Evolutionary conservation across 2,113 vertebrate genomes (phyloP).

Genomic region (Noctilio leporinus): DNA sequence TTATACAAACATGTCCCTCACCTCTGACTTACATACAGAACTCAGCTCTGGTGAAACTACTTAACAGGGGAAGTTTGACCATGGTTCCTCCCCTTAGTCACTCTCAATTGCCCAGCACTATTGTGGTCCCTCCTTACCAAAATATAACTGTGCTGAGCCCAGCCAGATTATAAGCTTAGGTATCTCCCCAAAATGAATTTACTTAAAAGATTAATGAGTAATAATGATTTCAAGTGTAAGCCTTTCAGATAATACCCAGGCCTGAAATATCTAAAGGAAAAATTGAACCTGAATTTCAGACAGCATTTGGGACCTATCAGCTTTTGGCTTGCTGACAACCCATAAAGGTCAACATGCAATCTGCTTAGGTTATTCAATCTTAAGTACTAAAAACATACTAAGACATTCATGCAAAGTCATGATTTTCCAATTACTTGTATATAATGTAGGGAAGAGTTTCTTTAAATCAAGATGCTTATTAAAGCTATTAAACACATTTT

Average conservation of each 20-base stretch:
- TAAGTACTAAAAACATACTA: background rate
- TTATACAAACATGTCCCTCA: background rate
- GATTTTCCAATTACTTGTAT: background rate
- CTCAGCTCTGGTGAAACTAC: background rate
- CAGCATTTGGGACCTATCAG: background rate
- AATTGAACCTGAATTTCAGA: background rate
- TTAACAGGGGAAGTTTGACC: background rate
- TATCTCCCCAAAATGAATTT: background rate
- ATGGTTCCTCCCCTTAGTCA: background rate
- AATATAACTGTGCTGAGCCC: background rate
- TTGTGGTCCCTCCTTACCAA: background rate
- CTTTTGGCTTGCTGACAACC: background rate
- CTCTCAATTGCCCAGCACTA: background rate
- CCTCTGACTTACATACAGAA: background rate
- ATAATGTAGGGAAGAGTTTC: background rate
- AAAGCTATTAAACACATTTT: background rate
- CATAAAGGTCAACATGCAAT: background rate
- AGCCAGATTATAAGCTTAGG: background rate
- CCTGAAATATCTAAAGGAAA: background rate
- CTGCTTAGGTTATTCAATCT: background rate
- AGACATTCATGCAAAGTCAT: background rate
- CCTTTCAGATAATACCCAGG: background rate
- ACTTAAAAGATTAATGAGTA: background rate
- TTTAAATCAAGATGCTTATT: background rate
- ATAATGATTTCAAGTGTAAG: background rate